A percentile compares a stretch with the other conserved stretches of the same genome.
phyloP scores from a whole-genome alignment of 2,888 invertebrate genomes.

The Mesorhabditis belari region DNA sequence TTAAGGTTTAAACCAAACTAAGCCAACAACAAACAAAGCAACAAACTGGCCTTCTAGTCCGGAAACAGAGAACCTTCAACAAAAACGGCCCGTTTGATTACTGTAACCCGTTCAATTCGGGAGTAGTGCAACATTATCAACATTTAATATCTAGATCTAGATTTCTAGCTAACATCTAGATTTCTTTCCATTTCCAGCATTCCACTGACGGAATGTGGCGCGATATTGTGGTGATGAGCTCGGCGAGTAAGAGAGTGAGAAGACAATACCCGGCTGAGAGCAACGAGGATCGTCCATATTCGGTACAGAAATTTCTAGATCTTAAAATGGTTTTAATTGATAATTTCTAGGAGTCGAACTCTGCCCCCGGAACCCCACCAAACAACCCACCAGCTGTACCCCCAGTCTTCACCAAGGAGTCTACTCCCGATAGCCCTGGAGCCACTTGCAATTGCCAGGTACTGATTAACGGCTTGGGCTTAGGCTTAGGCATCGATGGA shows the following conservation, averaged over 20 bases:
- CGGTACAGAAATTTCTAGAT: no score
- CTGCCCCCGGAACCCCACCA: constrained; percentile 26
- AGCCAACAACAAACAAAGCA: no score
- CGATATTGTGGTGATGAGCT: constrained; percentile 44
- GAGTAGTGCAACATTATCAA: no score
- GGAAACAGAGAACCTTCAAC: no score
- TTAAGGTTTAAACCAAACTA: no score
- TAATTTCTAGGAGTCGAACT: background rate
- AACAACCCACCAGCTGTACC: constrained; percentile 36
- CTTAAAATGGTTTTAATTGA: no score
- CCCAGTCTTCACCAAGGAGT: constrained; percentile 32
- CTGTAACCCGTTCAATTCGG: no score
- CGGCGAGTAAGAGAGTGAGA: constrained; percentile 29
- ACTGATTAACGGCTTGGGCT: no score
- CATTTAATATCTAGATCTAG: no score
- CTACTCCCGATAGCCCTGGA: constrained; percentile 20
- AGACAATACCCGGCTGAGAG: background rate
- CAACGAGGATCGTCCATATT: background rate
- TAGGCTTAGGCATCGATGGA: background rate
- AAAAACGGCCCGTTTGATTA: no score
- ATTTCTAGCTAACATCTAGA: no score
- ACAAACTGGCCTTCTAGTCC: no score
- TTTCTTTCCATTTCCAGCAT: constrained; percentile 18
- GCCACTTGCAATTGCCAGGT: constrained; percentile 24
- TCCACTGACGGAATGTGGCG: constrained; percentile 49